A percentile compares a stretch with the other conserved stretches of the same genome.
These are phyloP conservation scores for Ips typographus DNA, from an alignment of 1,140 invertebrate species.

Conservation along the genomic window DNA sequence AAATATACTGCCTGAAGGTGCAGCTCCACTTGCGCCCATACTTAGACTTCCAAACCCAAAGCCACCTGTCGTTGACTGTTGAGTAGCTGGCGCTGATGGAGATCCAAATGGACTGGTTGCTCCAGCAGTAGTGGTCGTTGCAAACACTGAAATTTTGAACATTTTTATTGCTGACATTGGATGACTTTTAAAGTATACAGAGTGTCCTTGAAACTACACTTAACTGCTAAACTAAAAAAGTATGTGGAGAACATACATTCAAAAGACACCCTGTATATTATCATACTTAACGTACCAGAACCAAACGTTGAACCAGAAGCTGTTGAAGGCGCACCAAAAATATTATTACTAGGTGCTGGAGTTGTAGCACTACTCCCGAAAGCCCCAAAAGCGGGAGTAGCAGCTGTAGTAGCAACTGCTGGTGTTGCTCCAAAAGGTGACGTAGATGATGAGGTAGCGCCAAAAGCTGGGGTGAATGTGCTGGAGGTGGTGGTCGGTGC, in stretches of 20 bases:
- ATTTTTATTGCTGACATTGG: slow-evolving; percentile 23
- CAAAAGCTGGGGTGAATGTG: slow-evolving; percentile 1
- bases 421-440: slow-evolving; percentile 3
- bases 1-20: slow-evolving; percentile 10
- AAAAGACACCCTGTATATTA: slow-evolving; percentile 22
- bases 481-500: not conserved
- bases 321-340: slow-evolving; percentile 25
- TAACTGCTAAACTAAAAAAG: too few relatives aligned
- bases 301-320: slow-evolving; percentile 8
- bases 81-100: slow-evolving; percentile 8
- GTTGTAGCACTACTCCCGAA: slow-evolving; percentile 3
- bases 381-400: not conserved
- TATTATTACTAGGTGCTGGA: slow-evolving; percentile 29
- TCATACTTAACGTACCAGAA: slow-evolving; percentile 9
- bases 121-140: slow-evolving; percentile 24
- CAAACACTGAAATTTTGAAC: slow-evolving; percentile 35
- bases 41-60: slow-evolving; percentile 15
- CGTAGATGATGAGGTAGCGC: not conserved
- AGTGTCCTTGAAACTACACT: slow-evolving; percentile 5
- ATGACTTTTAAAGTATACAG: too few relatives aligned
- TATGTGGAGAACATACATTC: not conserved
- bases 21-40: slow-evolving; percentile 3
- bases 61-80: slow-evolving; percentile 6
- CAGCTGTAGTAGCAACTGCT: not conserved
- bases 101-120: slow-evolving; percentile 27